Percentiles rank a stretch among this genome's conserved stretches.
Evolutionary conservation across 2,888 invertebrate species (phyloP).

Genomic region (Rhingia campestris): DNA sequence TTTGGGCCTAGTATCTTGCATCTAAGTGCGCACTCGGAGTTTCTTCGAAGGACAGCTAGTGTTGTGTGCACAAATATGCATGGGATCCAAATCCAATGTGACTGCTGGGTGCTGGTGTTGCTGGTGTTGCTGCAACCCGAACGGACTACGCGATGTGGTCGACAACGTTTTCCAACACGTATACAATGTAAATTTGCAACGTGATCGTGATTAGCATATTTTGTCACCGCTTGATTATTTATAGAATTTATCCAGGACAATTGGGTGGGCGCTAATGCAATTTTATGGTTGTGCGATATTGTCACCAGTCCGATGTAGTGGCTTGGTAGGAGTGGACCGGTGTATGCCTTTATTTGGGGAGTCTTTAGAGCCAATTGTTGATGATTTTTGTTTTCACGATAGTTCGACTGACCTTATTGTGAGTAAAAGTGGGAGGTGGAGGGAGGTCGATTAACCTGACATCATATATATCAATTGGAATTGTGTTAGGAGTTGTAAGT

Average conservation of each 20-base stretch:
- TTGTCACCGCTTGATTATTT: conserved; percentile 73
- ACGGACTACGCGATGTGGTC: conserved; percentile 21
- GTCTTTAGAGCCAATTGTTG: conserved; percentile 66
- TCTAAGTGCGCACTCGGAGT: conserved; percentile 49
- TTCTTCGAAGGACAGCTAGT: conserved; percentile 68
- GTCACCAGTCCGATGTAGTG: conserved; percentile 44
- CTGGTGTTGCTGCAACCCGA: conserved; percentile 5
- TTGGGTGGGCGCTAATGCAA: conserved; percentile 74
- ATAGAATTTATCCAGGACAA: conserved; percentile 74
- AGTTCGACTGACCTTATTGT: conserved; percentile 66
- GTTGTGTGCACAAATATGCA: conserved; percentile 14
- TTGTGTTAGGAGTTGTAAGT: conserved; percentile 49
- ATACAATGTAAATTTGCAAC: conserved; percentile 64
- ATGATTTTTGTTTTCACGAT: conserved; percentile 18
- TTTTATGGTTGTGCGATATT: conserved; percentile 73
- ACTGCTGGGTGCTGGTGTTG: background rate
- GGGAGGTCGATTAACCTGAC: conserved; percentile 53
- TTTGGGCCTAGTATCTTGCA: conserved; percentile 66
- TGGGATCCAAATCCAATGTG: conserved; percentile 2
- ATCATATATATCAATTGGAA: conserved; percentile 64
- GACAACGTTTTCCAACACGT: conserved; percentile 40
- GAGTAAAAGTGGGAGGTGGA: background rate
- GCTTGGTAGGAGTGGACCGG: conserved; percentile 49
- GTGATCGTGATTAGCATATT: conserved; percentile 74
- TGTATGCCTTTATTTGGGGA: conserved; percentile 72